Evolutionary conservation across 1,140 invertebrate genomes (phyloP).

Genomic region (Heliconius nattereri): DNA sequence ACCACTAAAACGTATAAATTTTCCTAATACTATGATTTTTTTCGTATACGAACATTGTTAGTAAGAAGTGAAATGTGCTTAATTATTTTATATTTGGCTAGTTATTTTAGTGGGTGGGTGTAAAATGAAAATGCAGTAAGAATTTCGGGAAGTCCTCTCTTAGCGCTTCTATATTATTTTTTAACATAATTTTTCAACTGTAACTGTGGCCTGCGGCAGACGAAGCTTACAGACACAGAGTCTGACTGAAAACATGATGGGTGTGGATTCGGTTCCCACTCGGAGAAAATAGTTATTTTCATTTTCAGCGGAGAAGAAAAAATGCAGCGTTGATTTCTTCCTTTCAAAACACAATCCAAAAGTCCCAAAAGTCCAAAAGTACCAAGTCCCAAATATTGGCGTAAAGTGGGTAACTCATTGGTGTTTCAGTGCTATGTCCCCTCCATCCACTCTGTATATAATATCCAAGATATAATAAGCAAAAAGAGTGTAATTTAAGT

Average conservation of each 20-base stretch:
- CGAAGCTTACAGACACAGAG: background rate
- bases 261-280: background rate
- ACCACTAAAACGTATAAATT: slow-evolving; percentile 11
- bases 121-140: too few species aligned
- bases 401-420: background rate
- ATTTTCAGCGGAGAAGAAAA: background rate
- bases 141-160: too few species aligned
- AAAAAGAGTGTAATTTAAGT: background rate
- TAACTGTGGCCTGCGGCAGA: too few species aligned
- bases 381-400: background rate
- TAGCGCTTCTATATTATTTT: too few species aligned
- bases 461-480: background rate
- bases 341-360: background rate
- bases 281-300: background rate
- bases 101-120: too few species aligned
- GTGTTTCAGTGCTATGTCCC: background rate
- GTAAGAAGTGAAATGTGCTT: too few species aligned
- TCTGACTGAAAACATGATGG: background rate
- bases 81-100: background rate
- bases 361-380: too few species aligned
- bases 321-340: background rate
- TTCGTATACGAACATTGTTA: background rate
- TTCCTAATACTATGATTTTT: background rate
- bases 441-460: background rate
- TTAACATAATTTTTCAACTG: too few species aligned